Conservation (phyloP, 2,888 invertebrate species). For the Nephrocerus scutellatus region DNA sequence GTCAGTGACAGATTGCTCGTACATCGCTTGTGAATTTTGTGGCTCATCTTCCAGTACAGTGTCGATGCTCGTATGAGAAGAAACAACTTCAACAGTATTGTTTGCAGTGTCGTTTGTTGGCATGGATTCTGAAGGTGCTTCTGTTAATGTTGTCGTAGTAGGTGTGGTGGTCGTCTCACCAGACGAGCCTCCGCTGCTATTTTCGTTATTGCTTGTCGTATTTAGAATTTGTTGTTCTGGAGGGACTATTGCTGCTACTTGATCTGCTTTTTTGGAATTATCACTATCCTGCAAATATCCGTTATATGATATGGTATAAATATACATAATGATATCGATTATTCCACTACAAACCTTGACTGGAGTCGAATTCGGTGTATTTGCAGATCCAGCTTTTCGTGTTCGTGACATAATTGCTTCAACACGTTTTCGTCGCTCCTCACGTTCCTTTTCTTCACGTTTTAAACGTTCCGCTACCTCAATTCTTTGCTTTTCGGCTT, state of each 20-base stretch:
- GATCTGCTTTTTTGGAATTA: conserved; percentile 17
- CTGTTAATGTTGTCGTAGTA: conserved; percentile 29
- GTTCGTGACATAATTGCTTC: conserved; percentile 90
- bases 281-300: conserved; percentile 3
- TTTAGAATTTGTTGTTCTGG: conserved; percentile 24
- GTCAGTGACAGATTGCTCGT: conserved; percentile 47
- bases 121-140: conserved; percentile 12
- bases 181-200: conserved; percentile 22
- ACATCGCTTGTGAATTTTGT: conserved; percentile 40
- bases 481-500: conserved; percentile 73
- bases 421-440: conserved; percentile 80
- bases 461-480: conserved; percentile 77
- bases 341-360: conserved; percentile 35
- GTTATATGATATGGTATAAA: conserved; percentile 15
- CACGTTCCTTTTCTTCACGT: conserved; percentile 82
- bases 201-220: conserved; percentile 13
- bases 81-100: conserved; percentile 6
- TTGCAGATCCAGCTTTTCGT: conserved; percentile 46
- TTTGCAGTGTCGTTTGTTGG: too few species aligned
- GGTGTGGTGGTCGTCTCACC: conserved; percentile 26
- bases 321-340: background rate
- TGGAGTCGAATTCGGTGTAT: conserved; percentile 39
- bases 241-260: conserved; percentile 12
- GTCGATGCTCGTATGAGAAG: conserved; percentile 9
- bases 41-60: conserved; percentile 26